Base-by-base conservation (phyloP, 2,888 invertebrate species). In the Chromoteleia sp. region DNA sequence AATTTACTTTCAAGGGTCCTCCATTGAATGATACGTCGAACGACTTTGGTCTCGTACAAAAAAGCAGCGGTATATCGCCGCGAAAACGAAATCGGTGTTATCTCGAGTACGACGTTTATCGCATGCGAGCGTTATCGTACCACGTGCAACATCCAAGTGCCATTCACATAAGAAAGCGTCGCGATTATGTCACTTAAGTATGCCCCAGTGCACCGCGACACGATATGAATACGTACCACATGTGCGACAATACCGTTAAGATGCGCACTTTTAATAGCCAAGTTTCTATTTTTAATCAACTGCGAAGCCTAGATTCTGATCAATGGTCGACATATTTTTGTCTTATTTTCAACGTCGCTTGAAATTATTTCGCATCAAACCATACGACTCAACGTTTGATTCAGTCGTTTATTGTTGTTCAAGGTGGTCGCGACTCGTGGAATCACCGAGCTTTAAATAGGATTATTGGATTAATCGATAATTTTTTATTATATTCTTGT, bases 161-260 rank as follows among this genome's bases (percentile, higher is more conserved):
- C 61, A 74, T 81, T 83, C 77, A 74, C 71, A 30, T 48, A 48
- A 70, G 77, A 76, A 71, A 75, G 75, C 75, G 71, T 68, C 71
- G 70, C 48, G 71, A 82, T 82, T 80, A 71, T 80, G 80, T 73
- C 58, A 71, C 59, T 75, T 61, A 36, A 76, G 76, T 59, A 15
- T 50, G 58, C 56, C 41, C n/a, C 36, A 68, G 71, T 43, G 36
- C 30, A 50, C 21, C 58, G 43, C 58, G 58, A 59, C 59, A 33
- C 52, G 77, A 63, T 77, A 63, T 36, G 56, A 78, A 67, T 78
- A 52, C 48, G 63, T 30, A 30, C 48, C 50, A 65, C 63, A 54
- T 78, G 63, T 36, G 36, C 54, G 43, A 17, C 73, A 43, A 43
- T 43, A 36, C 33, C 10, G 33, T 8, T 33, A 8, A 70, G 54